These are phyloP conservation scores for Pygoscelis antarcticus DNA, from an alignment of 2,113 vertebrate species.

Conservation along the genomic window DNA sequence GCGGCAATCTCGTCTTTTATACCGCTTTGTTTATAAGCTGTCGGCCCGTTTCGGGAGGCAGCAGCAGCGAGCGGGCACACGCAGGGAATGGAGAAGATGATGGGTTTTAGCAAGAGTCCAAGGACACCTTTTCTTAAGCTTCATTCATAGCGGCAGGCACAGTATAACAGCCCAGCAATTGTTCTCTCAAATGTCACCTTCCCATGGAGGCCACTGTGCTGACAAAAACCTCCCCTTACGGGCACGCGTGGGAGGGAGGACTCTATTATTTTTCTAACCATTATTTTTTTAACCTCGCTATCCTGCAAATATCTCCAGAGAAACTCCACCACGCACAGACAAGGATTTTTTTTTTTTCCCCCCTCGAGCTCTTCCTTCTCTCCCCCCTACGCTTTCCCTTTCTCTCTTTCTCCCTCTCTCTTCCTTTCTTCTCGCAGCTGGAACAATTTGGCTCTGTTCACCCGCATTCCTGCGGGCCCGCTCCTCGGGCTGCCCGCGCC, in stretches of 20 bases:
- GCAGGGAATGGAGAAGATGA: conserved; percentile 66
- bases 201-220: conserved; percentile 62
- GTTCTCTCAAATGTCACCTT: conserved; percentile 79
- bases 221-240: conserved; percentile 27
- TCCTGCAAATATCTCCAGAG: neutral
- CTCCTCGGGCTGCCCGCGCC: conserved; percentile 57
- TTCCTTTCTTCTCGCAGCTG: conserved; percentile 48
- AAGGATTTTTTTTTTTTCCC: neutral
- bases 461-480: conserved; percentile 69
- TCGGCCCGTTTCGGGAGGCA: conserved; percentile 68
- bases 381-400: neutral
- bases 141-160: conserved; percentile 71
- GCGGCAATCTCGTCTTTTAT: conserved; percentile 63
- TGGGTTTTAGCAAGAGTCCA: conserved; percentile 70
- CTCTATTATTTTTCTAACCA: neutral
- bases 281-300: neutral
- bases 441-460: conserved; percentile 73
- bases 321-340: neutral
- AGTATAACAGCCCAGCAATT: conserved; percentile 74
- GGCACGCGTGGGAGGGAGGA: neutral
- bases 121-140: conserved; percentile 79
- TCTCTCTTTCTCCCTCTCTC: conserved; percentile 46
- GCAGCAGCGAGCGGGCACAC: conserved; percentile 2
- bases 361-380: neutral
- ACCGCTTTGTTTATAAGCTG: conserved; percentile 65